Conservation (phyloP, 2,888 invertebrate species). For the Tiphia femorata region DNA sequence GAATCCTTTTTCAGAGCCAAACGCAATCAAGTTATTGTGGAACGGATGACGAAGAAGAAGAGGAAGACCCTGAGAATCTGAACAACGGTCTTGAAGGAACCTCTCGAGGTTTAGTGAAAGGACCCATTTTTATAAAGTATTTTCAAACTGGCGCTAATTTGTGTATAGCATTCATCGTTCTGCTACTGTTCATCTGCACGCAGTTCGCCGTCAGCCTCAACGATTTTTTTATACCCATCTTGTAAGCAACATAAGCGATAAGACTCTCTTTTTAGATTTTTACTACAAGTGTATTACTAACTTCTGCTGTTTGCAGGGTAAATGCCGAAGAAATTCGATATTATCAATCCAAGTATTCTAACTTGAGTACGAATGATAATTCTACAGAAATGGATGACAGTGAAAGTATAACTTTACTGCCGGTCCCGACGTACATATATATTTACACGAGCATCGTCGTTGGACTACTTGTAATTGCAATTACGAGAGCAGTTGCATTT, state of each 20-base stretch:
- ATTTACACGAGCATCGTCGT: conserved; percentile 74
- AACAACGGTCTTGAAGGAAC: conserved; percentile 65
- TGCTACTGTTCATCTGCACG: conserved; percentile 71
- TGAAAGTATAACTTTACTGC: too few species aligned
- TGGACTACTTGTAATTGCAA: conserved; percentile 60
- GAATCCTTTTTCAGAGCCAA: conserved; percentile 53
- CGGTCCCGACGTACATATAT: conserved; percentile 71
- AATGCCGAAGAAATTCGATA: conserved; percentile 70
- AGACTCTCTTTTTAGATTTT: neutral
- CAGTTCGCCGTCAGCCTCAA: conserved; percentile 75
- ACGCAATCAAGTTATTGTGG: conserved; percentile 54
- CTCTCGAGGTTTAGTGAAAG: conserved; percentile 68
- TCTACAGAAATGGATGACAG: neutral
- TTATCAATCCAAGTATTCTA: conserved; percentile 6
- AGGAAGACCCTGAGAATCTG: conserved; percentile 51
- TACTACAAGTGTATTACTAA: neutral
- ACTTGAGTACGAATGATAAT: conserved; percentile 1
- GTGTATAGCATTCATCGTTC: conserved; percentile 66
- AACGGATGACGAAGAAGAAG: conserved; percentile 56
- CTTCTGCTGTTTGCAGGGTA: conserved; percentile 71
- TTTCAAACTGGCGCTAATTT: conserved; percentile 72
- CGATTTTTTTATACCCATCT: conserved; percentile 76
- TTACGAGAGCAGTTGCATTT: conserved; percentile 70
- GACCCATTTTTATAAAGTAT: conserved; percentile 69
- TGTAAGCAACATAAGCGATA: conserved; percentile 47